Evolutionary conservation across 1,140 invertebrate genomes (phyloP).

Genomic region (Saxidomus purpurata): DNA sequence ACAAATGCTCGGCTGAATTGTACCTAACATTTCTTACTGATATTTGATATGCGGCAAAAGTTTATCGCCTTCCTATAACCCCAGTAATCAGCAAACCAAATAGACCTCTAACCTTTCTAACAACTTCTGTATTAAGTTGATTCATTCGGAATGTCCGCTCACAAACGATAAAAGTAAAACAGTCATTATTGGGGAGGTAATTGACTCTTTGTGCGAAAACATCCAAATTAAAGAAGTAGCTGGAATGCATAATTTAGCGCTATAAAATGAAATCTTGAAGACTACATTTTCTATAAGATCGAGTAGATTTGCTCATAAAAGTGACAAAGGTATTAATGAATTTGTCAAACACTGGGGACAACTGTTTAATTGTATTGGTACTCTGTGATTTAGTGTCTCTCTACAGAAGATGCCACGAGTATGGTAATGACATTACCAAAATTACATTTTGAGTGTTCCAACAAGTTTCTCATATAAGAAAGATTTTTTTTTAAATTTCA

Average conservation of each 20-base stretch:
- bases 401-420: too few relatives aligned
- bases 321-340: not conserved
- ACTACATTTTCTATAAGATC: not conserved
- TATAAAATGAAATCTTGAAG: not conserved
- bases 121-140: not conserved
- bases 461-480: too few relatives aligned
- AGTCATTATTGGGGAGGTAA: not conserved
- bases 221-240: not conserved
- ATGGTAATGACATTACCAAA: too few relatives aligned
- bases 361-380: too few relatives aligned
- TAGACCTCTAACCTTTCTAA: not conserved
- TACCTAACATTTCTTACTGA: not conserved
- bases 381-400: too few relatives aligned
- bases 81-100: not conserved
- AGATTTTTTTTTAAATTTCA: too few relatives aligned
- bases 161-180: not conserved
- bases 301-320: not conserved
- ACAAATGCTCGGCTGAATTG: not conserved
- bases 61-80: conserved; percentile 6
- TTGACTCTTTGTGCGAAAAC: not conserved
- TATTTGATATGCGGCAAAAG: not conserved
- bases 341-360: too few relatives aligned
- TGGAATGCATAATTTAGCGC: not conserved
- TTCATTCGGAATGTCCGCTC: not conserved
- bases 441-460: too few relatives aligned